Evolutionary conservation across 2,797 vertebrate species (phyloP).

Genomic region (Rousettus madagascariensis): DNA sequence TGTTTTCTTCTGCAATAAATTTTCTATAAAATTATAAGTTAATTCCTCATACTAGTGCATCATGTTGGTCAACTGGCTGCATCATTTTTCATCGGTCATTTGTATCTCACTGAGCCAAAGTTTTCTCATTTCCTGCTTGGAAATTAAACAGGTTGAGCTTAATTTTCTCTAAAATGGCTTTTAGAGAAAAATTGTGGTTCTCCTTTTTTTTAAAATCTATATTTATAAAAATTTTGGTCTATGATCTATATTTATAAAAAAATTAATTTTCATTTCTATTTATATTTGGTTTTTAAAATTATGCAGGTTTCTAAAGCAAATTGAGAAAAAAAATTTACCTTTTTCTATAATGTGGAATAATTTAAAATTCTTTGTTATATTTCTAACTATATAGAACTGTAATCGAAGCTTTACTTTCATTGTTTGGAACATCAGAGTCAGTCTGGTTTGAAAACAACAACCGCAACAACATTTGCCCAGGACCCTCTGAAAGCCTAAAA

Average conservation of each 20-base stretch:
- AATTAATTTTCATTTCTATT: background rate
- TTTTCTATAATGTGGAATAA: background rate
- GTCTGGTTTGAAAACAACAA: background rate
- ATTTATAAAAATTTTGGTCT: background rate
- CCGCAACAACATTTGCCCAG: background rate
- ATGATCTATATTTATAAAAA: background rate
- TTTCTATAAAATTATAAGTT: background rate
- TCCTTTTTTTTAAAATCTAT: background rate
- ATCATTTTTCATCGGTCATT: background rate
- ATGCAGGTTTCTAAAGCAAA: background rate
- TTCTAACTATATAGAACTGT: background rate
- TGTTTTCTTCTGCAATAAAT: slow-evolving; percentile 41
- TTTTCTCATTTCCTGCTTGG: background rate
- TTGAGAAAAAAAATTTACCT: background rate
- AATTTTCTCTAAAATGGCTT: background rate
- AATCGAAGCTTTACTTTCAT: background rate
- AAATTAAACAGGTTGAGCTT: background rate
- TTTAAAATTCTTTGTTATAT: background rate
- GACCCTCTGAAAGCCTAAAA: background rate
- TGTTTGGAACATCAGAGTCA: background rate
- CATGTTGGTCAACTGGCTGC: background rate
- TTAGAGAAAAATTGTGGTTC: background rate
- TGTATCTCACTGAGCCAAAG: background rate
- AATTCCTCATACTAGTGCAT: background rate
- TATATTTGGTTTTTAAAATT: background rate